A percentile compares a stretch with the other conserved stretches of the same genome.
Evolutionary conservation across 1,140 invertebrate species (phyloP).

Genomic region (Acromyrmex charruanus): DNA sequence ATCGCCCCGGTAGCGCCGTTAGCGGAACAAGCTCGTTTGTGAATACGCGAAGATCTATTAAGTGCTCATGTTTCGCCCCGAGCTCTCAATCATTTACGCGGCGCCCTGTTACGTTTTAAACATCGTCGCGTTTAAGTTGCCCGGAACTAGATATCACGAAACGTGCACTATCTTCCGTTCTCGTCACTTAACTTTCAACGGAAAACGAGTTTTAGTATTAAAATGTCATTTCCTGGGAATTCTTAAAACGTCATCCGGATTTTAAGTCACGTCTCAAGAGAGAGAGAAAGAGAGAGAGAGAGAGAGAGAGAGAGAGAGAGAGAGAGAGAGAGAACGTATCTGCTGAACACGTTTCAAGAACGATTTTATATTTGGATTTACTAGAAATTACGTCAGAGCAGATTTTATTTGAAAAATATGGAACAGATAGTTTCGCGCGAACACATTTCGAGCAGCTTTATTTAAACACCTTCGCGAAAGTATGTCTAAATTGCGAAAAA

Average conservation of each 20-base stretch:
- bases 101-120: conserved; percentile 53
- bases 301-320: background rate
- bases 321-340: background rate
- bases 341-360: background rate
- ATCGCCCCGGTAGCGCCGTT: conserved; percentile 13
- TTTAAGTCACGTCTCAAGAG: conserved; percentile 40
- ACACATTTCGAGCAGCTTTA: conserved; percentile 14
- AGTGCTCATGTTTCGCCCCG: conserved; percentile 46
- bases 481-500: conserved; percentile 28
- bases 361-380: conserved; percentile 48
- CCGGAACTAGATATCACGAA: conserved; percentile 27
- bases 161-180: conserved; percentile 44
- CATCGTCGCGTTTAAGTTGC: conserved; percentile 39
- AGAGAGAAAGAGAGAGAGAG: background rate
- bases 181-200: conserved; percentile 20
- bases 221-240: conserved; percentile 47
- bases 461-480: background rate
- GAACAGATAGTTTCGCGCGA: conserved; percentile 5
- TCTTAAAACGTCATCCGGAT: conserved; percentile 54
- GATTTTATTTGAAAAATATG: conserved; percentile 11
- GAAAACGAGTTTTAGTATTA: conserved; percentile 42
- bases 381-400: conserved; percentile 21
- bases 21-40: conserved; percentile 53
- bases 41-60: conserved; percentile 57
- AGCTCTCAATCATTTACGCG: conserved; percentile 57